These are phyloP conservation scores for Parnassius glacialis DNA, from an alignment of 2,888 invertebrate genomes.

Conservation along the genomic window DNA sequence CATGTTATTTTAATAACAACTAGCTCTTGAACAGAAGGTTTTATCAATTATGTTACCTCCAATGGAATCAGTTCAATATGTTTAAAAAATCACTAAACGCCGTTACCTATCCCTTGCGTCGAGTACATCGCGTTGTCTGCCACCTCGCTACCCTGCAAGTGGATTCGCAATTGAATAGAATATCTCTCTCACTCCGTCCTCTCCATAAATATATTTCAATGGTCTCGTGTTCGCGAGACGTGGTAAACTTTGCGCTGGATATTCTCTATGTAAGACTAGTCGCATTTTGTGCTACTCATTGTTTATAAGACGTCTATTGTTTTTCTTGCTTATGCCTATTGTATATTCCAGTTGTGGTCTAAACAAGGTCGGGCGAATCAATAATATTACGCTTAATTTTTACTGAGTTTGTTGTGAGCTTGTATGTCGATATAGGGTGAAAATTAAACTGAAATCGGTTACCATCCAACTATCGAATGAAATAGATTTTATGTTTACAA, in stretches of 20 bases:
- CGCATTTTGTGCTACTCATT: not conserved
- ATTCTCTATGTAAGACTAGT: not conserved
- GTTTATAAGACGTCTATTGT: not conserved
- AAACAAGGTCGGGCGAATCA: no score
- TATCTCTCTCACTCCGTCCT: constrained; percentile 31
- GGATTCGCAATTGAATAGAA: constrained; percentile 38
- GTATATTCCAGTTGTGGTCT: not conserved
- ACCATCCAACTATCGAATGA: no score
- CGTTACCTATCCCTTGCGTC: not conserved
- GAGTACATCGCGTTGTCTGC: not conserved
- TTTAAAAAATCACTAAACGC: not conserved
- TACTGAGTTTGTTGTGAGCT: no score
- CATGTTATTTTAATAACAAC: no score
- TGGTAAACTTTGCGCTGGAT: constrained; percentile 14
- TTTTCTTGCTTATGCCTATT: not conserved
- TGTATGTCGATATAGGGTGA: no score
- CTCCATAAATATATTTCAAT: constrained; percentile 32
- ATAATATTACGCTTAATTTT: no score
- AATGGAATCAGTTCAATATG: no score
- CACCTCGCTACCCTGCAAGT: constrained; percentile 31
- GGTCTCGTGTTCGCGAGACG: constrained; percentile 30
- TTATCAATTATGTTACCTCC: no score
- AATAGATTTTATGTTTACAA: no score
- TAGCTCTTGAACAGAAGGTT: no score
- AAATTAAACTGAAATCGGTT: no score